Base-by-base conservation (phyloP, 2,797 vertebrate species). In the Labeo calbasu region DNA sequence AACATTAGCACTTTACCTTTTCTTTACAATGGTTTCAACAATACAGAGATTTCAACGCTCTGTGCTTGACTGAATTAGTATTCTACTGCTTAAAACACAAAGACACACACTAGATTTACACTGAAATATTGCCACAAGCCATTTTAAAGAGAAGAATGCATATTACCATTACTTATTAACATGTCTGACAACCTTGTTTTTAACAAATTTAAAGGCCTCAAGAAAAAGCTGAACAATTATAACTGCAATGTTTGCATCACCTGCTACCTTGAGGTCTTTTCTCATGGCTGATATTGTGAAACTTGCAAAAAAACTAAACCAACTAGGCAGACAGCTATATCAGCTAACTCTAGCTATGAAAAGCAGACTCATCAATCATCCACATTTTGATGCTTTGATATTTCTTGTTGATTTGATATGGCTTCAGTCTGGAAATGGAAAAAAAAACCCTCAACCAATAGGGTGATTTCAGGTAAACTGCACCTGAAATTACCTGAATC, bases 1-100 rank as follows among this genome's bases (percentile, higher is more conserved):
- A 46, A 66, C 87, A 77, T 77, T 57, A 77, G 51, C 75, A 82
- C 21, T 13, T 79, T 76, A 46, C 87, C 87, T 83, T 86, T 53
- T 88, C 81, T 91, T 70, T 78, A 79, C 83, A 55, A 28, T 48
- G 77, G 15, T 63, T 28, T 75, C 36, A 66, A 65, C 5, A 40
- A 43, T 28, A 61, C 9, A 5, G 46, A 76, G 61, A 61, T 36
- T 79, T 53, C 7, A 53, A 70, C 75, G 25, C 46, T 23, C 66
- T 65, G 12, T 23, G 57, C 76, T 70, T 68, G 21, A 21, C 68
- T 32, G 53, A n/a, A 71, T 61, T 75, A 81, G 40, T 50, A 9
- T 25, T 19, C 63, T 61, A 28, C 50, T 63, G 7, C 36, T 21
- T 5, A 14, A 61, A 66, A 25, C 19, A 4, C 17, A 6, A 10